A percentile compares a stretch with the other conserved stretches of the same genome.
Evolutionary conservation across 2,888 invertebrate genomes (phyloP).

Genomic region (Corbicula japonica): DNA sequence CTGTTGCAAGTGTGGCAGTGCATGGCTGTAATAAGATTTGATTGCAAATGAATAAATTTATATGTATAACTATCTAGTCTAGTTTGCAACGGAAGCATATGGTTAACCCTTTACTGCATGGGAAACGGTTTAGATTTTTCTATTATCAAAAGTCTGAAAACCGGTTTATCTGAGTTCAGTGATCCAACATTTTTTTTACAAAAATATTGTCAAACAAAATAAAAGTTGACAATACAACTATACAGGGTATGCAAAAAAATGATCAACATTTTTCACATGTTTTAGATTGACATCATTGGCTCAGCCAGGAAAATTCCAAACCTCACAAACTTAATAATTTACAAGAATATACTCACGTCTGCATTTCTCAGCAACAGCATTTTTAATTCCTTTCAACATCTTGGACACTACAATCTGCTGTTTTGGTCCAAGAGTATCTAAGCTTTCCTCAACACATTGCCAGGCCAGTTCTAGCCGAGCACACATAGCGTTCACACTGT

Average conservation of each 20-base stretch:
- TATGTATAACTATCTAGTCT: no score
- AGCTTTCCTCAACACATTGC: constrained; percentile 53
- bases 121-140: not conserved
- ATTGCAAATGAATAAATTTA: no score
- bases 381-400: constrained; percentile 26
- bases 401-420: constrained; percentile 18
- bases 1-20: constrained; percentile 43
- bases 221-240: not conserved
- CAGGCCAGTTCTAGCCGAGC: constrained; percentile 39
- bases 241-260: not conserved
- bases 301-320: no score
- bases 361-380: constrained; percentile 50
- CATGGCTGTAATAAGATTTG: constrained; percentile 49
- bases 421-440: constrained; percentile 20
- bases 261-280: not conserved
- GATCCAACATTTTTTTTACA: not conserved
- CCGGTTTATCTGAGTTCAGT: not conserved
- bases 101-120: not conserved
- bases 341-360: constrained; percentile 41
- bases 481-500: constrained; percentile 33
- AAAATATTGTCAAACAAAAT: not conserved
- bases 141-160: not conserved
- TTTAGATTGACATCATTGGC: not conserved
- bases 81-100: no score
- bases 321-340: no score